Conservation (phyloP, 2,888 invertebrate genomes). For the Oscheius sp. region DNA sequence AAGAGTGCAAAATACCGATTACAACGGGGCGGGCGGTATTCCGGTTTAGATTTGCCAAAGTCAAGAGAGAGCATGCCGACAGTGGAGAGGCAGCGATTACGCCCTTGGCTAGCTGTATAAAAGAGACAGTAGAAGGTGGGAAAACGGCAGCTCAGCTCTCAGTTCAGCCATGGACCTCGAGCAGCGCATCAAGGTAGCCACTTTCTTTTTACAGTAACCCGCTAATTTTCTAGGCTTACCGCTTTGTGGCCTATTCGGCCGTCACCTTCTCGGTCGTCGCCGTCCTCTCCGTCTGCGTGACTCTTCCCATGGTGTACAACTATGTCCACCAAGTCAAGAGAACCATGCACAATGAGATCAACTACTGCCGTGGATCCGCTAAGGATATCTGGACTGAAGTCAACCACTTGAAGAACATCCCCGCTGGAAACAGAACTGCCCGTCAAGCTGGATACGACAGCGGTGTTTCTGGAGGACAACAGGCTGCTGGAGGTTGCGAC, state of each 20-base stretch:
- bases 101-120: constrained; percentile 5
- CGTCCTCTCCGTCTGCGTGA: constrained; percentile 59
- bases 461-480: constrained; percentile 39
- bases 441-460: constrained; percentile 48
- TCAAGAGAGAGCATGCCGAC: not conserved
- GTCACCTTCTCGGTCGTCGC: constrained; percentile 61
- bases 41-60: constrained; percentile 14
- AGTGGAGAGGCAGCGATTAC: not conserved
- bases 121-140: not conserved
- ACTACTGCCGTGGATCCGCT: constrained; percentile 69
- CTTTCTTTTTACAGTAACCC: not conserved
- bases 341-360: constrained; percentile 70
- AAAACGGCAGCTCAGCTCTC: not conserved
- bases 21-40: constrained; percentile 12
- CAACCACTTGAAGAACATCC: constrained; percentile 59
- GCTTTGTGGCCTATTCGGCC: constrained; percentile 61
- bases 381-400: constrained; percentile 63
- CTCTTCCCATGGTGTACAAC: constrained; percentile 72
- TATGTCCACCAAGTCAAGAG: constrained; percentile 70
- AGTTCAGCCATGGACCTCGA: constrained; percentile 54
- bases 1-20: constrained; percentile 27
- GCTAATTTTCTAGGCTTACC: constrained; percentile 44
- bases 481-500: constrained; percentile 60
- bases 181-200: constrained; percentile 48
- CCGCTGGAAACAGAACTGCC: constrained; percentile 61